These are phyloP conservation scores for Ellobium chinense DNA, from an alignment of 2,888 invertebrate genomes.

Conservation along the genomic window DNA sequence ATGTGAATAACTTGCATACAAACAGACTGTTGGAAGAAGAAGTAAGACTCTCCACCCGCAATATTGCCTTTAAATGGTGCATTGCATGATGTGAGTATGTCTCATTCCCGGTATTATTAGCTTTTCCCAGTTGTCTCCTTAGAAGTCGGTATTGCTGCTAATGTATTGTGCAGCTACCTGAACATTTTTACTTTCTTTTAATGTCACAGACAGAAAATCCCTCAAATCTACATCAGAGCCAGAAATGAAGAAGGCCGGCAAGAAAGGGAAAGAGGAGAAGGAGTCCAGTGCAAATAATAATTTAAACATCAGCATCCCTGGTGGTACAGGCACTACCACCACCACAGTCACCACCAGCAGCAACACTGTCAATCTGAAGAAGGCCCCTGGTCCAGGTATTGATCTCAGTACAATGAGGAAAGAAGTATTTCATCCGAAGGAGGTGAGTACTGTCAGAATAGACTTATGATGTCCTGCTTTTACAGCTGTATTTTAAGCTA, in stretches of 20 bases:
- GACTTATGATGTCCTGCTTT: too few relatives aligned
- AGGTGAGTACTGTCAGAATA: constrained; percentile 51
- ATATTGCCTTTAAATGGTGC: too few relatives aligned
- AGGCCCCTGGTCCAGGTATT: constrained; percentile 57
- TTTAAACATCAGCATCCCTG: neutral
- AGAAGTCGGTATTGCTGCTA: too few relatives aligned
- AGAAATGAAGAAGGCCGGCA: constrained; percentile 52
- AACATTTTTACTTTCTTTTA: too few relatives aligned
- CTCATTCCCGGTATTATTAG: constrained; percentile 1
- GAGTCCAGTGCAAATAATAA: constrained; percentile 56
- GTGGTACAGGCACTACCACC: neutral
- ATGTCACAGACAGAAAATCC: constrained; percentile 55
- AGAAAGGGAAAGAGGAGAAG: constrained; percentile 47
- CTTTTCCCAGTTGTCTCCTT: neutral
- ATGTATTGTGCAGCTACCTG: too few relatives aligned
- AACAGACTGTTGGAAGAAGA: too few relatives aligned
- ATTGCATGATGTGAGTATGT: too few relatives aligned
- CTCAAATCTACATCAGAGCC: constrained; percentile 55
- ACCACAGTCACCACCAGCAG: neutral
- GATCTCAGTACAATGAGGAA: constrained; percentile 70
- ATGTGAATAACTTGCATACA: too few relatives aligned
- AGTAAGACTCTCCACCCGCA: too few relatives aligned
- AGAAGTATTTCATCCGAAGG: constrained; percentile 58
- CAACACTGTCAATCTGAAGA: constrained; percentile 40
- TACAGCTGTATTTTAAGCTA: too few relatives aligned